Base-by-base conservation (phyloP, 2,797 vertebrate genomes). In the Pteropus rufus region DNA sequence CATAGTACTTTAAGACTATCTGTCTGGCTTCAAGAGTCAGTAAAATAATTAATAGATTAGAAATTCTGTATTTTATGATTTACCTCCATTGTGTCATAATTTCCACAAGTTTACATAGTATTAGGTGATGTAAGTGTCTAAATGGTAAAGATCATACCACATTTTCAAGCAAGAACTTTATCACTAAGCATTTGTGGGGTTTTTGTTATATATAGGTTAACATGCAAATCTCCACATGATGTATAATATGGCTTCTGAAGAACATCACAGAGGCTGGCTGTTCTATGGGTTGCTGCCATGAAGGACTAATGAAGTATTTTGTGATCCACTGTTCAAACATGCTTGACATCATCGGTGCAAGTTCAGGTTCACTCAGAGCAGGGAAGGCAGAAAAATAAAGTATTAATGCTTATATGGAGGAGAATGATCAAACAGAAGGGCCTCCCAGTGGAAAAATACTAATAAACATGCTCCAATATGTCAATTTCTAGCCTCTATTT, bases 11-110 rank as follows among this genome's bases (percentile, higher is more conserved):
- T 31, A 56, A 84, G 81, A 88, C 95, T 73, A 91, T 92, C 93
- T 93, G 46, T 89, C 95, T 97, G 67, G 91, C 21, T 81, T 12
- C 10, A 24, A 5, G 54, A 79, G 65, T 93, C 88, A 93, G 69
- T 75, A 79, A 91, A 79, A 70, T 89, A 52, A 96, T 81, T 97
- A 84, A 90, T 26, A 62, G 56, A 94, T 94, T 79, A 84, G 89
- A 87, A n/a, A 36, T 4, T 93, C 3, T 19, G 31, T 16, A 60
- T 62, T 96, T 95, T 73, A 84, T 49, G 54, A 95, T 81, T 11
- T 82, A 92, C 1, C 2, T 11, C 39, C 77, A 89, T 94, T 65
- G 60, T 7, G 60, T 92, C 73, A 52, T 19, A 93, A 49, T 76
- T 84, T 60, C 18, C 18, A 88, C 12, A 94, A 11, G 31, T 21